Conservation (phyloP, 2,797 vertebrate genomes). For the Apodemus agrarius region DNA sequence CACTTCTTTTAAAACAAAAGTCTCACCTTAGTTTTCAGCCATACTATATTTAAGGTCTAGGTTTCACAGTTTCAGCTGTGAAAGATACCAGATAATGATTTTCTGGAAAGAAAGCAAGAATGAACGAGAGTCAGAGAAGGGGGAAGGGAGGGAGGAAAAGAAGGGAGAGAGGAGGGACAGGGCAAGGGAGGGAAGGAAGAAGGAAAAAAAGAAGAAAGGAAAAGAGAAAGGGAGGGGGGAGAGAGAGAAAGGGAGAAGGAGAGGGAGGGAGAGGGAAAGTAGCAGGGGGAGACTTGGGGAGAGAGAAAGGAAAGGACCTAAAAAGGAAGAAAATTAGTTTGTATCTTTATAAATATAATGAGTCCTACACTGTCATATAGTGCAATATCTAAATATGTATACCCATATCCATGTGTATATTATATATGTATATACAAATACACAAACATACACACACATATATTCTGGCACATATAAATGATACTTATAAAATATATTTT, state of each 20-base stretch:
- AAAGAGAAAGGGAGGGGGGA: background rate
- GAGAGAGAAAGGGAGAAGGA: rapidly evolving
- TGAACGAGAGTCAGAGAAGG: rapidly evolving
- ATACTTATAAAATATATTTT: background rate
- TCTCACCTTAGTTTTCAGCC: slow-evolving; percentile 20
- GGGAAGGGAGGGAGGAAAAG: background rate
- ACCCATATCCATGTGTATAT: too few relatives aligned
- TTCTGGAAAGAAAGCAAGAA: background rate
- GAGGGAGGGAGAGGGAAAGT: background rate
- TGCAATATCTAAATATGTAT: background rate
- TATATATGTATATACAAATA: too few relatives aligned
- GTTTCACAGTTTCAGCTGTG: slow-evolving; percentile 17
- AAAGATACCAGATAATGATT: background rate
- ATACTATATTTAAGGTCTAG: slow-evolving; percentile 10
- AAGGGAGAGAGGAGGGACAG: background rate
- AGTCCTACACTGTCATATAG: background rate
- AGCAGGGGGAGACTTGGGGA: background rate
- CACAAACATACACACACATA: too few relatives aligned
- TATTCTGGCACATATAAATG: too few relatives aligned
- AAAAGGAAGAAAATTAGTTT: background rate
- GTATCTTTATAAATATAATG: background rate
- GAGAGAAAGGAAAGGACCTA: background rate
- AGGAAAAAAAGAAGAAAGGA: background rate
- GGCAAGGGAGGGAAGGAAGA: too few relatives aligned
- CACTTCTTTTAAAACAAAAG: slow-evolving; percentile 1